Percentiles rank a stretch among this genome's conserved stretches.
These are phyloP conservation scores for Saguinus imperator DNA, from an alignment of 2,113 vertebrate species.

Conservation along the genomic window DNA sequence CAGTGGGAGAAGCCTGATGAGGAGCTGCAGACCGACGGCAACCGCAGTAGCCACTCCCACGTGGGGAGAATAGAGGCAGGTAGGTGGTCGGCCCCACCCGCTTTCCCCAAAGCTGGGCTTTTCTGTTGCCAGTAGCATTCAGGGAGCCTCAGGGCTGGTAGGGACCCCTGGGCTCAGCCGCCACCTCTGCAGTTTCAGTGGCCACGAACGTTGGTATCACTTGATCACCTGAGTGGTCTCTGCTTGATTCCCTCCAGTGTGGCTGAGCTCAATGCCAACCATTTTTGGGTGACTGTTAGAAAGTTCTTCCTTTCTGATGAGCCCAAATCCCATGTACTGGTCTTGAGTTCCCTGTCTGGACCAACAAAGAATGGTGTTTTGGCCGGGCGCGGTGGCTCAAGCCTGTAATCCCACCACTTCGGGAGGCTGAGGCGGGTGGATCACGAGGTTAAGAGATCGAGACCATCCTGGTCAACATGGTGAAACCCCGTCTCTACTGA, in stretches of 20 bases:
- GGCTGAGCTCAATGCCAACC: background rate
- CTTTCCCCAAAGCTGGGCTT: background rate
- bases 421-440: no score
- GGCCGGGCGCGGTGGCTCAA: no score
- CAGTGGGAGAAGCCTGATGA: accelerated
- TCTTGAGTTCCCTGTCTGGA: background rate
- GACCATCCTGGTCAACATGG: no score
- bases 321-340: background rate
- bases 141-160: background rate
- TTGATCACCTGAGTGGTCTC: background rate
- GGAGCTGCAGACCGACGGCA: constrained; percentile 84
- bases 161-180: background rate
- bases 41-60: constrained; percentile 39
- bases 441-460: no score
- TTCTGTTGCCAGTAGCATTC: background rate
- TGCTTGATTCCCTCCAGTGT: background rate
- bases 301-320: background rate
- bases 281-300: background rate
- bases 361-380: background rate
- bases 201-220: no score
- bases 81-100: background rate
- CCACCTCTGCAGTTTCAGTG: background rate
- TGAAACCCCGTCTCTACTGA: no score
- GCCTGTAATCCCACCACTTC: no score
- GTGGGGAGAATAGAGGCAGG: background rate